These are phyloP conservation scores for Drosophila yooni DNA, from an alignment of 2,888 invertebrate species.

Conservation along the genomic window DNA sequence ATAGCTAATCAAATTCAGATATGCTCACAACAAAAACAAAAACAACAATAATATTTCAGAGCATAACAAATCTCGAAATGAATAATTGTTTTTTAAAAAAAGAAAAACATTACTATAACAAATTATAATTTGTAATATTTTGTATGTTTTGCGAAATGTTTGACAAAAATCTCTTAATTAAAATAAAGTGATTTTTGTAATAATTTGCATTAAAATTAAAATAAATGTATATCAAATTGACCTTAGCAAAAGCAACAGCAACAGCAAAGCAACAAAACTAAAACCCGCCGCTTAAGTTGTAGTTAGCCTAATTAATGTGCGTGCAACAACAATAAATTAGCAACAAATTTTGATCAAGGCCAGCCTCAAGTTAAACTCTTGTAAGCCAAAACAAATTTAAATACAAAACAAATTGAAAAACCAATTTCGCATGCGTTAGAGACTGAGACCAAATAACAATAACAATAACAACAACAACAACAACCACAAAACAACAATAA, in stretches of 20 bases:
- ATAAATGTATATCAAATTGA: neutral
- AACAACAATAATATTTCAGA: neutral
- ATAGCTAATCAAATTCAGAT: neutral
- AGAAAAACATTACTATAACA: neutral
- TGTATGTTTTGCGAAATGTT: neutral
- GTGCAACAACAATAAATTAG: conserved; percentile 47
- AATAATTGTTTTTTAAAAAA: neutral
- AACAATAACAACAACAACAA: conserved; percentile 12
- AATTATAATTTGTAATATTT: neutral
- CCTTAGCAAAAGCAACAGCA: neutral
- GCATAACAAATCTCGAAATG: neutral
- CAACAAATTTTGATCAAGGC: conserved; percentile 37
- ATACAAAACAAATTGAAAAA: conserved; percentile 63
- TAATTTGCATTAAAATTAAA: neutral
- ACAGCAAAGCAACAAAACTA: neutral
- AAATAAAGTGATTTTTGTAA: neutral
- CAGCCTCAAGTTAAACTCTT: conserved; percentile 32
- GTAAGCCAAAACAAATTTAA: conserved; percentile 44
- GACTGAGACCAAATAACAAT: conserved; percentile 16
- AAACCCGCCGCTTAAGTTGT: conserved; percentile 16
- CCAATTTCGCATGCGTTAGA: conserved; percentile 66
- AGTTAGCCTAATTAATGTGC: conserved; percentile 48
- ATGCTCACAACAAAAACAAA: fast-evolving
- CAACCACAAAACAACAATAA: conserved; percentile 3
- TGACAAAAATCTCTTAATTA: neutral